Conservation (phyloP, 2,113 vertebrate species). For the Mustelus asterias region DNA sequence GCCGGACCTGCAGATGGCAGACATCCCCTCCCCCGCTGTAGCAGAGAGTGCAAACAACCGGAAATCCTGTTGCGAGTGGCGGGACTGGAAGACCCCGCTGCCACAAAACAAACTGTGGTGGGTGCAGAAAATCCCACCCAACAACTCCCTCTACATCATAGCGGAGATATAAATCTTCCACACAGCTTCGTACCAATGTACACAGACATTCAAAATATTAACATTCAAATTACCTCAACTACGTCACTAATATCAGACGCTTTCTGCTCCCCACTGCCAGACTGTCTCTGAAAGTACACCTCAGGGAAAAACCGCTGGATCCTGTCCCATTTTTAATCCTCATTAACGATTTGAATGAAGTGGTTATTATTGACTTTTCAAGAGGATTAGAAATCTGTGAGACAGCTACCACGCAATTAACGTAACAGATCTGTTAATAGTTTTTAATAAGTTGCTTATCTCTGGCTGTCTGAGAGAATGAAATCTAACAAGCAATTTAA, state of each 20-base stretch:
- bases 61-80: no score
- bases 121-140: no score
- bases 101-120: no score
- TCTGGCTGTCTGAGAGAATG: neutral
- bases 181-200: neutral
- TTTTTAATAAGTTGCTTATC: neutral
- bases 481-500: neutral
- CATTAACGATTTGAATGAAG: slow-evolving; percentile 15
- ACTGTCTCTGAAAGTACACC: neutral
- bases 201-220: neutral
- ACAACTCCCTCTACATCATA: no score
- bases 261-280: neutral
- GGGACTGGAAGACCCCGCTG: no score
- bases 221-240: neutral
- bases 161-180: neutral
- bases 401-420: neutral
- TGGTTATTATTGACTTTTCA: slow-evolving; percentile 7
- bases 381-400: slow-evolving; percentile 6
- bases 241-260: neutral
- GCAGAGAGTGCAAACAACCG: no score
- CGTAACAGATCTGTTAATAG: neutral
- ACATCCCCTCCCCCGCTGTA: no score
- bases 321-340: neutral
- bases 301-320: neutral
- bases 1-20: no score